These are phyloP conservation scores for Dendropsophus ebraccatus DNA, from an alignment of 2,113 vertebrate genomes.

Conservation along the genomic window DNA sequence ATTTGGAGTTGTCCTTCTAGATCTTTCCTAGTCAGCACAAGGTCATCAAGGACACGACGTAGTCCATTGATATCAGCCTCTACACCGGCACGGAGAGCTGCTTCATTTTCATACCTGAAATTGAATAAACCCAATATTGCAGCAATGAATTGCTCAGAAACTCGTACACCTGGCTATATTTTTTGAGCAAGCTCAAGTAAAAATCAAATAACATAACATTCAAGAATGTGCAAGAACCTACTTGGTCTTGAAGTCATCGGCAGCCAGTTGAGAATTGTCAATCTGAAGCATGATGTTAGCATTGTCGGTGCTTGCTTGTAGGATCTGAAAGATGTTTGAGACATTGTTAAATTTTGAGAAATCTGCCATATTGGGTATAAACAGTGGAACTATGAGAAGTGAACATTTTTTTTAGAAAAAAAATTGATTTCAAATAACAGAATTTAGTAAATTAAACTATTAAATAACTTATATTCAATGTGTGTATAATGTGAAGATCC, in stretches of 20 bases:
- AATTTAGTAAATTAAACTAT: not conserved
- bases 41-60: conserved; percentile 59
- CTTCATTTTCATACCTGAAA: conserved; percentile 57
- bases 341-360: not conserved
- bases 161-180: not conserved
- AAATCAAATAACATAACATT: not conserved
- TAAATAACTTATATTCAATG: too few species aligned
- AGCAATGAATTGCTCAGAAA: not conserved
- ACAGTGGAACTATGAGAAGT: too few species aligned
- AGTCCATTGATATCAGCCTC: conserved; percentile 60
- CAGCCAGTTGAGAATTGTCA: conserved; percentile 71
- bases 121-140: not conserved
- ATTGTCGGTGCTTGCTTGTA: conserved; percentile 69
- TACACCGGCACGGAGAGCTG: conserved; percentile 43
- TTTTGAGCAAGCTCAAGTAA: too few species aligned
- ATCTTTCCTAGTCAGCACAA: conserved; percentile 48
- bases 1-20: conserved; percentile 59
- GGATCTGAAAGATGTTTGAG: conserved; percentile 64
- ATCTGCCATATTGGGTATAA: too few species aligned
- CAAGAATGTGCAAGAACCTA: conserved; percentile 57
- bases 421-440: too few species aligned
- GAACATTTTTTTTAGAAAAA: too few species aligned
- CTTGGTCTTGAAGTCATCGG: conserved; percentile 77
- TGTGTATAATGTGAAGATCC: too few species aligned
- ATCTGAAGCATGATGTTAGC: conserved; percentile 71